Evolutionary conservation across 2,113 vertebrate species (phyloP).

Genomic region (Anarhynchus alexandrinus): DNA sequence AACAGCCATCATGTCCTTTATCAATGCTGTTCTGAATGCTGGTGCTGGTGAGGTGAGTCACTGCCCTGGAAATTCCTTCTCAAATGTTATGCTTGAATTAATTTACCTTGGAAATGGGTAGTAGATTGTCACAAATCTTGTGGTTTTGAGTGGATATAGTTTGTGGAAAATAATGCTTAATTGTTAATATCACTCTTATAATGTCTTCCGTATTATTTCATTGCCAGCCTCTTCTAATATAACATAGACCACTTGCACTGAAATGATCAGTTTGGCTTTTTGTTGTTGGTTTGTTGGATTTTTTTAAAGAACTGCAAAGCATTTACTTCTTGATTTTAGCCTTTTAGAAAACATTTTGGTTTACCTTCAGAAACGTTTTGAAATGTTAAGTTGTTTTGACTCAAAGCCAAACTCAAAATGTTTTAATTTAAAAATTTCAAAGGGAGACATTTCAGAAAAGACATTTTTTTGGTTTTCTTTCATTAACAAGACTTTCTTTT

Average conservation of each 20-base stretch:
- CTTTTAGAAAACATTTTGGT: not conserved
- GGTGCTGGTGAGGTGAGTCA: constrained; percentile 90
- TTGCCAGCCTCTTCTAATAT: not conserved
- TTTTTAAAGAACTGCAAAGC: not conserved
- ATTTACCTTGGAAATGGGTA: not conserved
- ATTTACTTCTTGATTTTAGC: not conserved
- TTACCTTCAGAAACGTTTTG: constrained; percentile 6
- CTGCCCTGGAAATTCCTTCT: not conserved
- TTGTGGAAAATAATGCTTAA: not conserved
- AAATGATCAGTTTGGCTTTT: not conserved
- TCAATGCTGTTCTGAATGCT: constrained; percentile 95
- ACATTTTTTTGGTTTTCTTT: not conserved
- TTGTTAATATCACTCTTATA: not conserved
- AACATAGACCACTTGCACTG: not conserved
- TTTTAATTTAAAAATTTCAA: not conserved
- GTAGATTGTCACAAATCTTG: not conserved
- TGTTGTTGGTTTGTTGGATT: not conserved
- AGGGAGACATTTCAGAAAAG: not conserved
- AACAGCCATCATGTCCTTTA: constrained; percentile 98
- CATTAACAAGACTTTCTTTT: not conserved
- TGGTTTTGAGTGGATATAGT: not conserved
- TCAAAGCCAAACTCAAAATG: not conserved
- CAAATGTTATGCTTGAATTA: not conserved
- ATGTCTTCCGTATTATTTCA: not conserved
- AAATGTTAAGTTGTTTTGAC: not conserved